Evolutionary conservation across 2,888 invertebrate species (phyloP).

Genomic region (Ophion obscuratus): DNA sequence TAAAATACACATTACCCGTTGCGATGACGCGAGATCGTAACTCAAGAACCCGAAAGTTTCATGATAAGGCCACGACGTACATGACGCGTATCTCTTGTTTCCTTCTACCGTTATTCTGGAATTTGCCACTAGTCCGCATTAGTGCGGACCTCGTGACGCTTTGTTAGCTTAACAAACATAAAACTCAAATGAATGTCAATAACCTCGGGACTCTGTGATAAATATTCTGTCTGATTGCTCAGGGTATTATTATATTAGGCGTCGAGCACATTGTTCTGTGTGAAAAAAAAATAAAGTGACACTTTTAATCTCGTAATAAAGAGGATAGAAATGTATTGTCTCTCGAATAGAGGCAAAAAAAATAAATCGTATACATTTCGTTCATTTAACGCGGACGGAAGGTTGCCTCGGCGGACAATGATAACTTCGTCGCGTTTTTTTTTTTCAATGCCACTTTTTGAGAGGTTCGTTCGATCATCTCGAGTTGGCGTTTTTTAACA

Average conservation of each 20-base stretch:
- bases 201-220: slow-evolving; percentile 17
- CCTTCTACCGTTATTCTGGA: not conserved
- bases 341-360: not conserved
- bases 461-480: not conserved
- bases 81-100: not conserved
- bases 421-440: not conserved
- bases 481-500: not conserved
- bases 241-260: not conserved
- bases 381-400: not conserved
- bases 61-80: not conserved
- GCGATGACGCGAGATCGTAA: not conserved
- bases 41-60: not conserved
- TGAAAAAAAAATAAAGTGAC: not conserved
- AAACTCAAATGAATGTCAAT: not conserved
- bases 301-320: not conserved
- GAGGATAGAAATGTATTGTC: not conserved
- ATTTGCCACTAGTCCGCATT: not conserved
- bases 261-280: not conserved
- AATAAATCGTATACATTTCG: not conserved
- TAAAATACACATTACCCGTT: not conserved
- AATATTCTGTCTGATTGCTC: not conserved
- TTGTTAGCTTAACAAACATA: slow-evolving; percentile 2
- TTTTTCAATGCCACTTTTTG: not conserved
- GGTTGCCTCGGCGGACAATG: not conserved
- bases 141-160: slow-evolving; percentile 2